Evolutionary conservation across 2,113 vertebrate genomes (phyloP), one percentile per base, ranked within the genome.

Genomic region (Anthoscopus minutus): DNA sequence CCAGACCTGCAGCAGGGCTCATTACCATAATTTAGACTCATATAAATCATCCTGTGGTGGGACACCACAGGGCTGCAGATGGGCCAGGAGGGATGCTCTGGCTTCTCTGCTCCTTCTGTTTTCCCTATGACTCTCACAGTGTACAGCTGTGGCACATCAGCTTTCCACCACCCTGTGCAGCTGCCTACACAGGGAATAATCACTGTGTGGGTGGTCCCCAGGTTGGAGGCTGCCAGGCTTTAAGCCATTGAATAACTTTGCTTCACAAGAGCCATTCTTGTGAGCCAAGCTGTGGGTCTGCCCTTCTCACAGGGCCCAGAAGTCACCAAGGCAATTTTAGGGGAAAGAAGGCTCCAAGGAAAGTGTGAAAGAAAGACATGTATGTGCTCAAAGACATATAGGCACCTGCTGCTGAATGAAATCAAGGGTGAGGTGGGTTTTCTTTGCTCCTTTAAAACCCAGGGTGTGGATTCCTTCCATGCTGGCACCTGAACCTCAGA

Each of bases 21-120:
- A 13, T 31, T 35, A 37, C 27, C 30, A 17, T 42, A 7, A 1
- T 54, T 81, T 19, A 80, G 31, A 33, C 11, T 81, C 0, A 0
- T 11, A 1, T 11, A 72, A 85, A 20, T 66, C 54, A 88, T 21
- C 21, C 48, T 45, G 20, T 30, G 50, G 54, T 0, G 5, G 66
- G 56, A 62, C 50, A 48, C 9, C 6, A 3, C 3, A 1, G 54
- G 3, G 42, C 33, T 81, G 56, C 37, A 81, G 33, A 13, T 62
- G 10, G 56, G 17, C 42, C 1, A 2, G 54, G 57, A 87, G 40
- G 25, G 50, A n/a, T 30, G 30, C 9, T 72, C 58, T 27, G 71
- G 37, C 25, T 88, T 76, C 72, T 76, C 37, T 48, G 22, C 15
- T 88, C 57, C 0, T 0, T 19, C 42, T 65, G 31, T 54, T 77